A percentile compares a stretch with the other conserved stretches of the same genome.
phyloP scores from a whole-genome alignment of 1,140 invertebrate species.

The Kradibia gibbosae region DNA sequence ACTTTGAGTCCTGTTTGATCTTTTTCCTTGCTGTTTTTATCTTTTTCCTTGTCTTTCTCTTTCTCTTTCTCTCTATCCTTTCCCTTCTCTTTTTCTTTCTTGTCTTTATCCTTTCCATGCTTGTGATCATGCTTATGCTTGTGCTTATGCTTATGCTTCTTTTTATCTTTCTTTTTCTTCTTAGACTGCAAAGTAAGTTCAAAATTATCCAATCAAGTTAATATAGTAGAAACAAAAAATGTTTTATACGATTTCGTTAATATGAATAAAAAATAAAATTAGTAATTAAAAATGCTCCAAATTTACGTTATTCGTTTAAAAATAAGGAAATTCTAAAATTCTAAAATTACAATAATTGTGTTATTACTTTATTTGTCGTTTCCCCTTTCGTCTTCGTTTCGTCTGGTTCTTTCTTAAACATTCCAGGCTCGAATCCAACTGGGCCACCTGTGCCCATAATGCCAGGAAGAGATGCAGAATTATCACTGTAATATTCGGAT shows the following conservation, averaged over 20 bases:
- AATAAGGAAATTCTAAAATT: neutral
- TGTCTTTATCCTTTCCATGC: constrained; percentile 77
- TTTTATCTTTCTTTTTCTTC: constrained; percentile 88
- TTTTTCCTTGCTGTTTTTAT: constrained; percentile 71
- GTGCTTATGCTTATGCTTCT: constrained; percentile 84
- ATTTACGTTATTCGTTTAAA: too few relatives aligned
- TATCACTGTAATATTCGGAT: constrained; percentile 83
- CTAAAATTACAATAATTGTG: constrained; percentile 22
- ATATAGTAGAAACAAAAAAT: too few relatives aligned
- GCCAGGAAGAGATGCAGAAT: constrained; percentile 82
- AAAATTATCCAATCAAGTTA: constrained; percentile 52
- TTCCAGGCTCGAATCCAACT: constrained; percentile 84
- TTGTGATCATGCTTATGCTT: constrained; percentile 79
- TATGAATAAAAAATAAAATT: constrained; percentile 47
- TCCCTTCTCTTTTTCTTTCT: constrained; percentile 74
- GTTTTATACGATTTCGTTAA: too few relatives aligned
- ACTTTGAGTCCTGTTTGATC: constrained; percentile 65
- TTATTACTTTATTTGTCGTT: constrained; percentile 74
- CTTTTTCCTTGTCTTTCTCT: constrained; percentile 68
- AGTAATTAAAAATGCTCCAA: constrained; percentile 27
- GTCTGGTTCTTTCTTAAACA: constrained; percentile 78
- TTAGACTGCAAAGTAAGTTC: constrained; percentile 74
- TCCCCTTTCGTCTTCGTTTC: constrained; percentile 71
- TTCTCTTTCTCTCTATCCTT: constrained; percentile 73
- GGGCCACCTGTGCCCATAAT: constrained; percentile 79